A percentile compares a stretch with the other conserved stretches of the same genome.
Evolutionary conservation across 2,888 invertebrate species (phyloP).

Genomic region (Papilio protenor): DNA sequence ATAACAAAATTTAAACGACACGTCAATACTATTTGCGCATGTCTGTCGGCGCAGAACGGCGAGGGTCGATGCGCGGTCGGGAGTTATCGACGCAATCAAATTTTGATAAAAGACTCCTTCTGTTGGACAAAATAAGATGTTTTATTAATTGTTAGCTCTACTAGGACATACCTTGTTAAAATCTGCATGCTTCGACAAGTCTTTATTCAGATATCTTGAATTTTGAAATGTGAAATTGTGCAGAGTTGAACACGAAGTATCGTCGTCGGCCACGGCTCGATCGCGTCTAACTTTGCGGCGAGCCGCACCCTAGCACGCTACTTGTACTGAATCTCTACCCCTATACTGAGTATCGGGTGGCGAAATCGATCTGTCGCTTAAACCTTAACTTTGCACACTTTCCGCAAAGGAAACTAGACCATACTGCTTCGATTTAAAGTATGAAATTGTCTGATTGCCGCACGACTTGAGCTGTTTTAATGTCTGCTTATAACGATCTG

Average conservation of each 20-base stretch:
- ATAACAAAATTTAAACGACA: constrained; percentile 77
- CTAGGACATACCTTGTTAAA: constrained; percentile 63
- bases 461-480: constrained; percentile 64
- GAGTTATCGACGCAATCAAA: constrained; percentile 70
- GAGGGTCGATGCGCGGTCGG: constrained; percentile 70
- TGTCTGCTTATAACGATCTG: constrained; percentile 81
- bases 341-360: constrained; percentile 81
- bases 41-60: constrained; percentile 62
- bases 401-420: constrained; percentile 50
- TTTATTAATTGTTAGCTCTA: constrained; percentile 48
- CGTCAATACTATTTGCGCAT: constrained; percentile 76
- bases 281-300: constrained; percentile 84
- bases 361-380: constrained; percentile 54
- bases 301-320: constrained; percentile 84
- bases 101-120: constrained; percentile 60
- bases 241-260: constrained; percentile 68
- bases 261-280: constrained; percentile 78
- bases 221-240: constrained; percentile 54
- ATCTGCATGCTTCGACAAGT: constrained; percentile 50
- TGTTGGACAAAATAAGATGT: constrained; percentile 39
- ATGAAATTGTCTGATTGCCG: constrained; percentile 48
- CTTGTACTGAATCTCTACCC: constrained; percentile 85
- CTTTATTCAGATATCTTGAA: constrained; percentile 51
- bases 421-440: constrained; percentile 49
- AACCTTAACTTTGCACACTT: constrained; percentile 54